Conservation (phyloP, 2,797 vertebrate species). For the Schizopygopsis malacanthus region DNA sequence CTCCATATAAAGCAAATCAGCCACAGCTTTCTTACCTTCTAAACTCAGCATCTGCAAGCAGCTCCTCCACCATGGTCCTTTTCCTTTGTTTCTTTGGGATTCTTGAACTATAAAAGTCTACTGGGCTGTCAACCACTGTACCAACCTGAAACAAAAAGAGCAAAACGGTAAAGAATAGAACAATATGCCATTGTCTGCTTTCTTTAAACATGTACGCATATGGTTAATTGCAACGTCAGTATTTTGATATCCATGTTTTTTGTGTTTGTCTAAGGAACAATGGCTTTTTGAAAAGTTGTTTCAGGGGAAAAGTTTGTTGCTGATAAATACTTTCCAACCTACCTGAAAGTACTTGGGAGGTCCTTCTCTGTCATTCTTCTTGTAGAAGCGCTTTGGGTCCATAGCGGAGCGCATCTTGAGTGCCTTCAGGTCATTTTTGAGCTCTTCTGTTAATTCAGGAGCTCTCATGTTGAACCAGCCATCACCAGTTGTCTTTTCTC, state of each 20-base stretch:
- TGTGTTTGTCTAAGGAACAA: neutral
- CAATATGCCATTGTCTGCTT: neutral
- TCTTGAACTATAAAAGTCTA: conserved; percentile 94
- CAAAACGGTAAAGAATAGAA: neutral
- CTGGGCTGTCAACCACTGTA: conserved; percentile 89
- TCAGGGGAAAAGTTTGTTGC: neutral
- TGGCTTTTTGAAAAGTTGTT: neutral
- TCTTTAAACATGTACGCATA: neutral
- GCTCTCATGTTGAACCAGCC: conserved; percentile 98
- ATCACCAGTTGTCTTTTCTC: conserved; percentile 86
- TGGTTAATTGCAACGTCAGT: neutral
- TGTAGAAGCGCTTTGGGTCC: conserved; percentile 96
- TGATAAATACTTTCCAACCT: conserved; percentile 37
- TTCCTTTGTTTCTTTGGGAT: conserved; percentile 94
- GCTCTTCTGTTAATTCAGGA: conserved; percentile 89
- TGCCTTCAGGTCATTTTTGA: conserved; percentile 90
- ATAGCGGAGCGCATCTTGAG: conserved; percentile 91
- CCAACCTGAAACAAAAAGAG: conserved; percentile 80
- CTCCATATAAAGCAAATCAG: neutral
- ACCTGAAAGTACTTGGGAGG: conserved; percentile 97
- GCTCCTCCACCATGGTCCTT: conserved; percentile 94
- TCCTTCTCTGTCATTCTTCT: conserved; percentile 95
- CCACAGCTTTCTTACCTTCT: conserved; percentile 82
- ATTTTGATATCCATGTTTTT: conserved; percentile 4
- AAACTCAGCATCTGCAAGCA: conserved; percentile 92